Base-by-base conservation (phyloP, 2,797 vertebrate genomes). In the Champsocephalus esox region DNA sequence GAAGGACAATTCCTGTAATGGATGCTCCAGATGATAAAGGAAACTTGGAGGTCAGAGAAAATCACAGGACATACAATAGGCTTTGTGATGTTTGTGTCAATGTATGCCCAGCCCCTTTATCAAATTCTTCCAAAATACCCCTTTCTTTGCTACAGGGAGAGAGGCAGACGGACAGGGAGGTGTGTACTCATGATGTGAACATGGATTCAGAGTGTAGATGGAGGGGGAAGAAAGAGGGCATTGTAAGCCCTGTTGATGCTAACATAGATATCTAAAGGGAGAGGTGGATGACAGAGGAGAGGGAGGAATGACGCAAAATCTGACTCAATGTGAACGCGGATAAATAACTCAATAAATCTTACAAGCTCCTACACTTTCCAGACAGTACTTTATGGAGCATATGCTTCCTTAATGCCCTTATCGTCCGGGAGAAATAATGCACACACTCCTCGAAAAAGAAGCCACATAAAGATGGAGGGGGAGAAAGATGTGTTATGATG, bases 171-270 rank as follows among this genome's bases (percentile, higher is more conserved):
- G 51, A 80, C 48, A 60, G 62, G 43, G 69, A 80, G 70, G 12
- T 21, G 70, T 52, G 59, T 46, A 12, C 63, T 66, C 84, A 78
- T 70, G 70, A 79, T 68, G 57, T 60, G 60, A 76, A 74, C 81
- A 75, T 63, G 61, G 85, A 87, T 83, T 71, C 50, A 43, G 45
- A 43, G 61, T 17, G 32, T 64, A 67, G 51, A 75, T 16, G 28
- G 61, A 70, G 13, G 5, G 51, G 76, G 34, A 66, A 87, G 75
- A 91, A 89, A 86, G 90, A 70, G 56, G 49, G 81, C 76, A 81
- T 87, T 90, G 87, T 90, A 73, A 41, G 52, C 60, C 48, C 48
- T 64, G 66, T 73, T 70, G 88, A 91, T 89, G 70, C 67, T 80
- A 83, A 85, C 75, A 71, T 64, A 77, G 87, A 90, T 91, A 86